phyloP scores from a whole-genome alignment of 2,888 invertebrate species.

The Anorthoa munda region DNA sequence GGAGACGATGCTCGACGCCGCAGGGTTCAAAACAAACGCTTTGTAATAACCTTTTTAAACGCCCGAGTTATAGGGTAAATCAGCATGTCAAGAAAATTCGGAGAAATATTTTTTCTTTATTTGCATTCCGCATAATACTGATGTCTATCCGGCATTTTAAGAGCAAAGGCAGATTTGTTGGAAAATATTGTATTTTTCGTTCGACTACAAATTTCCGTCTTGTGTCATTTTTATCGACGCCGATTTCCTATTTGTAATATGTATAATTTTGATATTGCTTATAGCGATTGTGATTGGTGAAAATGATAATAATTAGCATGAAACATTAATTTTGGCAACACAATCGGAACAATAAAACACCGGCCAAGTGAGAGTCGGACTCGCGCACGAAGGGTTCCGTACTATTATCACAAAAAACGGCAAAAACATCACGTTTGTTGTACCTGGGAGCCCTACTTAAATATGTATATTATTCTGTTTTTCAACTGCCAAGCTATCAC shows the following conservation, averaged over 20 bases:
- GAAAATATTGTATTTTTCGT: slow-evolving; percentile 13
- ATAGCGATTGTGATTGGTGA: neutral
- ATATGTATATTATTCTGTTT: too few species aligned
- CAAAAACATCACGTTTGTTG: too few species aligned
- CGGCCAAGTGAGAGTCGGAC: too few species aligned
- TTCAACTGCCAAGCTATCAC: too few species aligned
- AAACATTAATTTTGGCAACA: slow-evolving; percentile 1
- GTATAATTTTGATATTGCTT: too few species aligned
- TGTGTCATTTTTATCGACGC: neutral
- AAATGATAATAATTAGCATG: neutral
- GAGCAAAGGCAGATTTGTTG: slow-evolving; percentile 40
- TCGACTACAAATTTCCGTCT: slow-evolving; percentile 1
- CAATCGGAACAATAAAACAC: neutral
- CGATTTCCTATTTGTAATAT: neutral
- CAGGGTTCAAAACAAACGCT: slow-evolving; percentile 68
- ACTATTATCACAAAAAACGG: too few species aligned
- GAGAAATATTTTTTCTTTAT: slow-evolving; percentile 52
- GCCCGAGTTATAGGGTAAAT: slow-evolving; percentile 59
- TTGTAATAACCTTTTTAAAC: slow-evolving; percentile 67
- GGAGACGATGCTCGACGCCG: slow-evolving; percentile 69
- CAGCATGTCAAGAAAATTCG: slow-evolving; percentile 56
- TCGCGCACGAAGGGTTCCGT: too few species aligned
- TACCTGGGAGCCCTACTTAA: too few species aligned
- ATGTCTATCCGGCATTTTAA: slow-evolving; percentile 25
- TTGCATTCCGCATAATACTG: slow-evolving; percentile 47